Percentiles rank a stretch among this genome's conserved stretches.
phyloP scores from a whole-genome alignment of 2,797 vertebrate genomes.

The Pelochelys cantorii region DNA sequence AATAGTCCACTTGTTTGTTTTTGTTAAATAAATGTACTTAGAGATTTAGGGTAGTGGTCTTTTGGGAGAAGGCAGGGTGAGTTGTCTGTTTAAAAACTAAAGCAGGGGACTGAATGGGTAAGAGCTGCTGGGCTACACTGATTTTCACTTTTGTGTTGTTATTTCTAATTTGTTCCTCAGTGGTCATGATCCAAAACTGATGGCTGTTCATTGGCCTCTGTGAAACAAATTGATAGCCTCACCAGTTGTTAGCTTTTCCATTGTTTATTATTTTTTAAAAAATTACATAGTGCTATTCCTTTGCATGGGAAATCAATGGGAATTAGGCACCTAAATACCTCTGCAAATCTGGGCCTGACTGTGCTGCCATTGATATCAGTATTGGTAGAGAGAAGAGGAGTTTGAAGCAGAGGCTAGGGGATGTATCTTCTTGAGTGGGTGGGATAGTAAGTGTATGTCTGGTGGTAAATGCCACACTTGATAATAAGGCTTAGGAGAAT shows the following conservation, averaged over 20 bases:
- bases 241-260: background rate
- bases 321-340: background rate
- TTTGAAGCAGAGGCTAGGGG: background rate
- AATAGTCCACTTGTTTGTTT: background rate
- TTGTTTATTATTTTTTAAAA: slow-evolving; percentile 21
- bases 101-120: background rate
- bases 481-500: background rate
- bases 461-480: background rate
- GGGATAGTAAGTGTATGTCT: background rate
- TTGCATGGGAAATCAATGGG: background rate
- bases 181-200: background rate
- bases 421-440: background rate
- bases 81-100: background rate
- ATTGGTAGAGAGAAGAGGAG: background rate
- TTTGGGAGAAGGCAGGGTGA: background rate
- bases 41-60: background rate
- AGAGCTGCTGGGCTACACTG: background rate
- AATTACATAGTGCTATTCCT: background rate
- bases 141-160: background rate
- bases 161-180: background rate
- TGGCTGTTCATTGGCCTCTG: background rate
- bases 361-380: background rate
- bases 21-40: background rate
- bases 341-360: background rate
- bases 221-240: background rate